Percentiles rank a stretch among this genome's conserved stretches.
Evolutionary conservation across 2,797 vertebrate genomes (phyloP).

Genomic region (Helostoma temminkii): DNA sequence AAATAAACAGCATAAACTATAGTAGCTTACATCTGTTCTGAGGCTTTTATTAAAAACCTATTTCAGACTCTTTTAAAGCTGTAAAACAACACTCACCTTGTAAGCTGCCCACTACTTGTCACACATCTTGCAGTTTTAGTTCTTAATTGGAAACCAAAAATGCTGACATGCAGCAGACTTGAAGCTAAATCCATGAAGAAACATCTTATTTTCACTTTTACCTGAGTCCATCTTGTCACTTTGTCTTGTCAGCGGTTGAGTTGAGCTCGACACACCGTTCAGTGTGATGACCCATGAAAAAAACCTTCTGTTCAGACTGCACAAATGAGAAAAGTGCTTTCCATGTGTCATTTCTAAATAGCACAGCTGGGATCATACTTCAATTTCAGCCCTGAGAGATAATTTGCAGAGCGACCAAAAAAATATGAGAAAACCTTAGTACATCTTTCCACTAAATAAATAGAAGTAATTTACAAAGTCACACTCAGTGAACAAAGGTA

Average conservation of each 20-base stretch:
- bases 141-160: conserved; percentile 51
- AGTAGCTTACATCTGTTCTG: not conserved
- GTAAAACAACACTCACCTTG: conserved; percentile 16
- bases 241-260: not conserved
- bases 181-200: conserved; percentile 8
- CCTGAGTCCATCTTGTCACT: conserved; percentile 6
- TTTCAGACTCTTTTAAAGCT: conserved; percentile 1
- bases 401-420: conserved; percentile 4
- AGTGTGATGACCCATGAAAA: conserved; percentile 27
- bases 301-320: conserved; percentile 29
- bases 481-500: conserved; percentile 8
- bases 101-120: conserved; percentile 17
- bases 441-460: conserved; percentile 25
- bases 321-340: not conserved
- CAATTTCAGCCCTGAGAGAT: conserved; percentile 15
- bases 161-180: conserved; percentile 26
- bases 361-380: conserved; percentile 10
- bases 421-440: not conserved
- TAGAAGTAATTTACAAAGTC: conserved; percentile 37
- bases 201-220: conserved; percentile 13
- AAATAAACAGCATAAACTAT: not conserved
- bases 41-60: not conserved
- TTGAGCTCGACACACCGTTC: conserved; percentile 3
- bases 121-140: not conserved
- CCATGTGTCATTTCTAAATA: conserved; percentile 11